Conservation (phyloP, 1,140 invertebrate species). For the Drusus annulatus region DNA sequence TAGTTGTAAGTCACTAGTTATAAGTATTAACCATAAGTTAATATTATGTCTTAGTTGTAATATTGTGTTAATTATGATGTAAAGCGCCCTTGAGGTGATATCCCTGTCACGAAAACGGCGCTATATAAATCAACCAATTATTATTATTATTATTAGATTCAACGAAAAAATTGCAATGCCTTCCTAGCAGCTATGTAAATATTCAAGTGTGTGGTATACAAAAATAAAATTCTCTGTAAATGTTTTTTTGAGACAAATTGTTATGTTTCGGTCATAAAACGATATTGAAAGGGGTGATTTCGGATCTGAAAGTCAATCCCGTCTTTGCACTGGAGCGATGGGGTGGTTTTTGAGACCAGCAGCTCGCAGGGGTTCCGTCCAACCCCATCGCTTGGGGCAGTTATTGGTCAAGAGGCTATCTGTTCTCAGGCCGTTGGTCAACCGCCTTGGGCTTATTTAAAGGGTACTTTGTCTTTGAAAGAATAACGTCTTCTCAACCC, state of each 20-base stretch:
- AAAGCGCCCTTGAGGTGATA: no score
- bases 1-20: no score
- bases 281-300: conserved; percentile 40
- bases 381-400: conserved; percentile 18
- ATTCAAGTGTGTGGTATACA: no score
- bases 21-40: no score
- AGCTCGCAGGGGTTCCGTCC: conserved; percentile 24
- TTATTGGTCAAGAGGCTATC: conserved; percentile 35
- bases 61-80: no score
- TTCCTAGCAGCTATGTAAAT: no score
- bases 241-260: neutral
- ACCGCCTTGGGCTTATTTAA: conserved; percentile 49
- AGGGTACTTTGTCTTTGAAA: conserved; percentile 50
- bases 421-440: conserved; percentile 45
- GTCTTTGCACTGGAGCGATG: neutral
- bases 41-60: no score
- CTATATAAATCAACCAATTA: no score
- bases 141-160: no score
- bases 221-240: neutral
- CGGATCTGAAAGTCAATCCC: conserved; percentile 33
- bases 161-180: no score
- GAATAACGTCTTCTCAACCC: conserved; percentile 39
- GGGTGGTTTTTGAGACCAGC: neutral
- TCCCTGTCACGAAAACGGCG: no score
- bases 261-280: conserved; percentile 1